Base-by-base conservation (phyloP, 2,888 invertebrate genomes). In the Poecilobothrus nobilitatus region DNA sequence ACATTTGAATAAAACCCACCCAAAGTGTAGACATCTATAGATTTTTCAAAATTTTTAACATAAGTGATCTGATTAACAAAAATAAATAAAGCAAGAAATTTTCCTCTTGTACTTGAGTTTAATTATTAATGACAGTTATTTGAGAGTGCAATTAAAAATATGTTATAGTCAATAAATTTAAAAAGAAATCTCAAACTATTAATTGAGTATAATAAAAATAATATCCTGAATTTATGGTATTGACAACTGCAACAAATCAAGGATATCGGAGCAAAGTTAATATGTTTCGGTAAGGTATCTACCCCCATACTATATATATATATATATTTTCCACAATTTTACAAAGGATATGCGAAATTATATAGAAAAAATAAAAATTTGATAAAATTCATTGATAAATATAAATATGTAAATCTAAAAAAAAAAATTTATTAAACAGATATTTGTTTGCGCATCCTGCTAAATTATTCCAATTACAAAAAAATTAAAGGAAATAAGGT, bases 1-100 rank as follows among this genome's bases (percentile, higher is more conserved):
- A 63, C 63, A 63, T 63, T 63, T 63, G 27, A 63, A 62, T 21
- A 62, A 62, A 63, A 63, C 63, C 63, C 63, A 63, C 63, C 63
- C 63, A 63, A 63, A 63, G 63, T 63, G 63, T 63, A 63, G 63
- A 63, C 27, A 63, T 33, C 63, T 63, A 53, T 53, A 53, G 53
- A 53, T 53, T 53, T 53, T 53, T 53, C 53, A 53, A 53, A 53
- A 53, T 18, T 53, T 53, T 18, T 53, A 53, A 53, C 15, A 18
- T 53, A 53, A 53, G 53, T 53, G 53, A 53, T 53, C 18, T 53
- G 53, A 53, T 53, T 53, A 53, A 53, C 53, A 53, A 53, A 53
- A 53, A 53, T 53, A 53, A 53, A 53, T 53, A 53, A 53, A 53
- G 15, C 53, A 53, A 41, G 15, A 41, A 53, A n/a, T 53, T 12